Conservation (phyloP, 2,797 vertebrate genomes). For the Dipus sagitta region DNA sequence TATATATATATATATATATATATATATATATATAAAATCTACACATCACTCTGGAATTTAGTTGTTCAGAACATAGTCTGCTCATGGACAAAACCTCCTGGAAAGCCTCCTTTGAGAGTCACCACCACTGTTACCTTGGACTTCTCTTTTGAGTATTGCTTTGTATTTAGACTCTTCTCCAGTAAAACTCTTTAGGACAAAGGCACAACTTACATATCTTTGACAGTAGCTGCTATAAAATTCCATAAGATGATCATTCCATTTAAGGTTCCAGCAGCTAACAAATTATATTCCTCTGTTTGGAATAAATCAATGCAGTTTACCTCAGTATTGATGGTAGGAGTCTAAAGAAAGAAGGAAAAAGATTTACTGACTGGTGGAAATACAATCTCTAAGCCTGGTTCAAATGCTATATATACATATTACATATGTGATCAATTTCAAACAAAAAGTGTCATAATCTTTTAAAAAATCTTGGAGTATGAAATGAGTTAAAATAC, state of each 20-base stretch:
- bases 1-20: too few species aligned
- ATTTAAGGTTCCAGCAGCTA: constrained; percentile 84
- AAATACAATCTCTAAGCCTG: background rate
- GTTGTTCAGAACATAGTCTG: background rate
- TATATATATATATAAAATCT: background rate
- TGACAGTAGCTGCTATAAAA: constrained; percentile 83
- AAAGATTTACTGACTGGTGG: background rate
- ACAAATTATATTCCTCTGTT: constrained; percentile 81
- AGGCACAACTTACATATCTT: constrained; percentile 86
- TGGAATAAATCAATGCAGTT: constrained; percentile 86
- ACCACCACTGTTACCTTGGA: background rate
- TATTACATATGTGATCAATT: background rate
- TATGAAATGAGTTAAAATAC: background rate
- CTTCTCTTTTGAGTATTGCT: background rate
- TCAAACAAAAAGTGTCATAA: background rate
- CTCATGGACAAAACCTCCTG: background rate
- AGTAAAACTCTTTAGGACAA: constrained; percentile 41
- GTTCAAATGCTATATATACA: background rate
- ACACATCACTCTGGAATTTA: background rate
- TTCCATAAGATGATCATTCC: constrained; percentile 87
- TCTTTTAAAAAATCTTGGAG: background rate
- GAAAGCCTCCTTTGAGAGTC: background rate
- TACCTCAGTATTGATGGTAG: constrained; percentile 63
- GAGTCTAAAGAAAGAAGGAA: constrained; percentile 77
- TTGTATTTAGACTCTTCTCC: constrained; percentile 10